These are phyloP conservation scores for Coendou prehensilis DNA, from an alignment of 2,797 vertebrate genomes.

Conservation along the genomic window DNA sequence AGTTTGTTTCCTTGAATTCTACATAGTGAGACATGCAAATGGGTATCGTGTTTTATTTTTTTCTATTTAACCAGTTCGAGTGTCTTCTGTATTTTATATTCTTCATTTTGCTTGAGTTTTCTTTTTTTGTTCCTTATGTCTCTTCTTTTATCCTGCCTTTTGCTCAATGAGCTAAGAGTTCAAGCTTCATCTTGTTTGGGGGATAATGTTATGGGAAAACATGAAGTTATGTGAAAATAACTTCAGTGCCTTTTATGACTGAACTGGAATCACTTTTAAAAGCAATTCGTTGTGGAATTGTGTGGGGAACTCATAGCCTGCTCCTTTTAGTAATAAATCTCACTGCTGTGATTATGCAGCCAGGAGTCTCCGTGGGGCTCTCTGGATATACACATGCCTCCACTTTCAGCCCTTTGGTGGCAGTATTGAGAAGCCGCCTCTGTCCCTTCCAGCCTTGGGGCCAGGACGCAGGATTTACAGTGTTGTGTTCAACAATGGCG, in stretches of 20 bases:
- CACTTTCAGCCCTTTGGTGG: background rate
- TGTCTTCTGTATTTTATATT: background rate
- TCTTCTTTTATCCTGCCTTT: background rate
- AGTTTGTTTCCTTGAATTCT: constrained; percentile 27
- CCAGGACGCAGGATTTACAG: background rate
- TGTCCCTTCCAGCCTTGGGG: background rate
- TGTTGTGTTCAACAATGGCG: background rate
- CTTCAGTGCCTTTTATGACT: background rate
- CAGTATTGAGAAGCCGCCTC: background rate
- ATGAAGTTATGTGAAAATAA: background rate
- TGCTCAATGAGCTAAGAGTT: background rate
- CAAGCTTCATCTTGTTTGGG: constrained; percentile 16
- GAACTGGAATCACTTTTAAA: constrained; percentile 21
- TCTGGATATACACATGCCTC: background rate
- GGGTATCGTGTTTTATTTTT: background rate
- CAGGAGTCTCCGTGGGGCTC: background rate
- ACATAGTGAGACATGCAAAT: background rate
- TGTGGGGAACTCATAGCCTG: background rate
- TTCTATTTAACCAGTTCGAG: background rate
- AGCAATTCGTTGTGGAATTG: background rate
- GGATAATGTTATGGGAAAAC: background rate
- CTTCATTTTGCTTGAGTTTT: background rate
- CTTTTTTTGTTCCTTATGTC: background rate
- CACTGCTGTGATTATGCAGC: background rate
- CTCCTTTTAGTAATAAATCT: background rate